Evolutionary conservation across 2,113 vertebrate genomes (phyloP), one percentile per base, ranked within the genome.

Genomic region (Sialia sialis): DNA sequence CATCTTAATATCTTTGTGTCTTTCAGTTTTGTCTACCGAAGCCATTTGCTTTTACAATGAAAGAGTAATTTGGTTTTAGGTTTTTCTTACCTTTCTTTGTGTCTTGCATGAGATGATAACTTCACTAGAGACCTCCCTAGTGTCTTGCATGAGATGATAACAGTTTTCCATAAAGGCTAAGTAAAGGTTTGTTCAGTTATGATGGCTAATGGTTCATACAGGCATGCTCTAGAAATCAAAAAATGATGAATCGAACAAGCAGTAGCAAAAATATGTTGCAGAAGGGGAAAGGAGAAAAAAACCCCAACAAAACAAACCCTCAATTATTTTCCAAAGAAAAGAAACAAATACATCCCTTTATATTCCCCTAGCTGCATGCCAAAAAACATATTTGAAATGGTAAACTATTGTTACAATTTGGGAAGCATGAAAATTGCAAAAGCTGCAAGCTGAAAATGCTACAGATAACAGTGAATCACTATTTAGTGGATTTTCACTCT

Each of bases 401-500:
- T 97, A 94, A 94, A 91, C 73, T 89, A 93, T 94, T 97, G 91
- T 96, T 97, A 90, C 86, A 87, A 94, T 97, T 97, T 96, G 80
- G 95, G 94, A 97, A 97, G 91, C 95, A 97, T 97, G 88, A 97
- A 98, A 97, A 94, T 93, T 96, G 83, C 92, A 97, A 97, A 95
- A 96, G 80, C 91, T 95, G 80, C 84, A 96, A 97, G 95, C 74
- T 94, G 93, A 96, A 97, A 97, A 95, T 93, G 85, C 81, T 94
- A 93, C 77, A 90, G 93, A 96, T 95, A 97, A 96, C 81, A 96
- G 20, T 94, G 91, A 97, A 96, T 97, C 86, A 86, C 74, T 95
- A 93, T 94, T 94, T 96, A 95, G 89, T 94, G 80, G 83, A 97
- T 95, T 97, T 97, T 97, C 80, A 96, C 87, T 97, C 89, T 84